phyloP scores from a whole-genome alignment of 1,140 invertebrate genomes.

The Anastrepha obliqua region DNA sequence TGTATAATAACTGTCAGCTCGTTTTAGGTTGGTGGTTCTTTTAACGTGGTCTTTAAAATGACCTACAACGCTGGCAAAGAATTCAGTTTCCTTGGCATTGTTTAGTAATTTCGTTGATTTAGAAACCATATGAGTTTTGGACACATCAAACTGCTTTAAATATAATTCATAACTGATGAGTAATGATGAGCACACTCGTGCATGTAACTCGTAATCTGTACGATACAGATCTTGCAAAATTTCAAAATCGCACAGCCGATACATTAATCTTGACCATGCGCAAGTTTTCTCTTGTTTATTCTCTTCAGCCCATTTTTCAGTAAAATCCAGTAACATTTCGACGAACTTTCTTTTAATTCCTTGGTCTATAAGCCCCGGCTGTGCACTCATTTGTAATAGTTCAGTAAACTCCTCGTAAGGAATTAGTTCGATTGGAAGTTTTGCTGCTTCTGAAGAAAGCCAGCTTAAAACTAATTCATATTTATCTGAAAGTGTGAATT shows the following conservation, averaged over 20 bases:
- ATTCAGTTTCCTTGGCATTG: slow-evolving; percentile 58
- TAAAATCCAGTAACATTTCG: not conserved
- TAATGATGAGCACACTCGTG: slow-evolving; percentile 60
- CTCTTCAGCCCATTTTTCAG: not conserved
- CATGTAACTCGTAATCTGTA: slow-evolving; percentile 59
- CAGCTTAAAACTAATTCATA: slow-evolving; percentile 67
- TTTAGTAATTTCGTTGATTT: not conserved
- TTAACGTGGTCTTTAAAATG: slow-evolving; percentile 63
- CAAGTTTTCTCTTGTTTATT: not conserved
- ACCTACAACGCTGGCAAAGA: slow-evolving; percentile 61
- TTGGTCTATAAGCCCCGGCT: slow-evolving; percentile 63
- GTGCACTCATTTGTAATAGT: slow-evolving; percentile 62
- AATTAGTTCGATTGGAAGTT: slow-evolving; percentile 32
- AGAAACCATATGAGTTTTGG: not conserved
- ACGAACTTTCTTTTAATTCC: slow-evolving; percentile 60
- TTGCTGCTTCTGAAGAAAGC: slow-evolving; percentile 57
- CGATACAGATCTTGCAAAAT: slow-evolving; percentile 66
- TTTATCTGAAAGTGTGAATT: slow-evolving; percentile 67
- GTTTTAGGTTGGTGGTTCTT: slow-evolving; percentile 56
- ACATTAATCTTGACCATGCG: slow-evolving; percentile 58
- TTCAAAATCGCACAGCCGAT: slow-evolving; percentile 61
- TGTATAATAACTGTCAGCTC: slow-evolving; percentile 58
- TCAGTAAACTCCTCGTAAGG: slow-evolving; percentile 60
- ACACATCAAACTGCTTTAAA: slow-evolving; percentile 30
- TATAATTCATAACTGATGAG: slow-evolving; percentile 63